phyloP scores from a whole-genome alignment of 2,888 invertebrate species.

The Xestobium rufovillosum region DNA sequence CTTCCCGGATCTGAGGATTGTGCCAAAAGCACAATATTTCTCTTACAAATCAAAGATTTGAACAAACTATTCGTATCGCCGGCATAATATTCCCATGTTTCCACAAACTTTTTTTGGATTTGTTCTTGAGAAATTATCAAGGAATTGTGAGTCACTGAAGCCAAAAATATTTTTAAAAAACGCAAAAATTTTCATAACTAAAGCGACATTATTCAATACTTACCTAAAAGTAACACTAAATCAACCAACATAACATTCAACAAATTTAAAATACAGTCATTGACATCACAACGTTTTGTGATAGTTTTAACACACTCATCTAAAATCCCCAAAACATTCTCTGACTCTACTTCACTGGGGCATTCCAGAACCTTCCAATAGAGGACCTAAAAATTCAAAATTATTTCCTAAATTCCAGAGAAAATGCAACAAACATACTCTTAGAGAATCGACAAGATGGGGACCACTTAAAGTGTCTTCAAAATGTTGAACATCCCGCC shows the following conservation, averaged over 20 bases:
- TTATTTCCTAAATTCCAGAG: neutral
- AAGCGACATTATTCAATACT: too few species aligned
- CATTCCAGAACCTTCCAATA: too few species aligned
- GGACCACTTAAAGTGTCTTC: slow-evolving; percentile 28
- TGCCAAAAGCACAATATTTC: slow-evolving; percentile 31
- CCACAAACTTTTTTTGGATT: slow-evolving; percentile 18
- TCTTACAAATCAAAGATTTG: slow-evolving; percentile 30
- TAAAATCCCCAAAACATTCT: slow-evolving; percentile 19
- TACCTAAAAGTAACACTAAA: slow-evolving; percentile 32
- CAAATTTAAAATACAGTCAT: slow-evolving; percentile 28
- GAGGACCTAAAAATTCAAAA: slow-evolving; percentile 18
- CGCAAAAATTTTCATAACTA: neutral
- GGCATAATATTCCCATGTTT: slow-evolving; percentile 25
- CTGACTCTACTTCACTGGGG: slow-evolving; percentile 11
- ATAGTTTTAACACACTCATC: slow-evolving; percentile 25
- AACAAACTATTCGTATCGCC: slow-evolving; percentile 27
- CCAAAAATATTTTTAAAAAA: slow-evolving; percentile 4
- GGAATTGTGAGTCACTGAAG: slow-evolving; percentile 27
- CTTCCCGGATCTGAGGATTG: slow-evolving; percentile 20
- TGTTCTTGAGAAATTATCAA: slow-evolving; percentile 16
- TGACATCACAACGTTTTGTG: slow-evolving; percentile 34
- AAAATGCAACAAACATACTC: slow-evolving; percentile 28
- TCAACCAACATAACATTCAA: slow-evolving; percentile 32
- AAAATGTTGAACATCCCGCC: slow-evolving; percentile 29
- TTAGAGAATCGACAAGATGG: slow-evolving; percentile 30